phyloP scores from a whole-genome alignment of 2,797 vertebrate species.

The Danio jaintianensis region DNA sequence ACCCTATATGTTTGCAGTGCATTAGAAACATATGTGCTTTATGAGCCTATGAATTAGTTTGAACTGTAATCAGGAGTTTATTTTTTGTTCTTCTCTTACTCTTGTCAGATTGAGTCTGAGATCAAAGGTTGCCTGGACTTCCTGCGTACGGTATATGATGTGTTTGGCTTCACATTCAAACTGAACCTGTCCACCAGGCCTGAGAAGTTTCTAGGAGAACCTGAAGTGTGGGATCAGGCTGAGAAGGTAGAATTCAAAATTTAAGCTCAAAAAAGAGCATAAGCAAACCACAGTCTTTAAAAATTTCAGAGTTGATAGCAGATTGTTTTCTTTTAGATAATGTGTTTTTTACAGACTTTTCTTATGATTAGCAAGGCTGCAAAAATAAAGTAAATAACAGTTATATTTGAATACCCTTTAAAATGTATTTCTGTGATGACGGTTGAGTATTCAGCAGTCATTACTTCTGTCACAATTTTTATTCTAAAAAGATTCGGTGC shows the following conservation, averaged over 20 bases:
- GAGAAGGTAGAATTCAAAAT: conserved; percentile 84
- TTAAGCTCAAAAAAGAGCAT: not conserved
- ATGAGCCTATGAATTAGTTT: not conserved
- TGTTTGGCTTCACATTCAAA: conserved; percentile 98
- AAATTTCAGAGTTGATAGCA: not conserved
- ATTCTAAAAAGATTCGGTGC: no score
- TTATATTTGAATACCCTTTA: no score
- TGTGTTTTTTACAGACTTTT: not conserved
- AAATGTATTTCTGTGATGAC: no score
- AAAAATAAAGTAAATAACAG: no score
- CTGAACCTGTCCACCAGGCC: conserved; percentile 96
- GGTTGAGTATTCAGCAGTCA: no score
- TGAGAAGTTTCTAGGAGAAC: conserved; percentile 94
- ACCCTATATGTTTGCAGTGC: not conserved
- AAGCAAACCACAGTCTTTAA: not conserved
- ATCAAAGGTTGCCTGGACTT: conserved; percentile 96
- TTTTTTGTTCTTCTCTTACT: not conserved
- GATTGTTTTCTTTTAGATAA: not conserved
- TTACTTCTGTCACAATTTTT: no score
- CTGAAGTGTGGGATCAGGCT: conserved; percentile 91
- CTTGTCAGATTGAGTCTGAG: conserved; percentile 88
- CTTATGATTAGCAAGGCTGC: no score
- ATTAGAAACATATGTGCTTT: not conserved
- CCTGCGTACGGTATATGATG: conserved; percentile 87
- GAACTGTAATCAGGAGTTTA: not conserved